Base-by-base conservation (phyloP, 1,140 invertebrate species). In the Eriosoma lanigerum region DNA sequence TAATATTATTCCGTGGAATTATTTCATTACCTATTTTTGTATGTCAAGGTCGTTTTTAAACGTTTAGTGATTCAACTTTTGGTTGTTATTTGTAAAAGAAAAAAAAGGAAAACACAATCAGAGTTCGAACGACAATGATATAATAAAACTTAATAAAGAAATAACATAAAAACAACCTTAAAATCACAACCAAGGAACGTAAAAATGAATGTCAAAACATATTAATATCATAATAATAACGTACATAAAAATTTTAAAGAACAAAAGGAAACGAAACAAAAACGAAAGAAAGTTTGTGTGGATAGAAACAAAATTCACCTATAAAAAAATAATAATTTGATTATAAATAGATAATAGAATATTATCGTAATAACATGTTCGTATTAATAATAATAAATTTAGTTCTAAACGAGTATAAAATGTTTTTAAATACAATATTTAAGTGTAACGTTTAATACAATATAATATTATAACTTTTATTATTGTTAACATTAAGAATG, bases 101-200 rank as follows among this genome's bases (percentile, higher is more conserved):
- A 38, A 3, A n/a, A n/a, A 8, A 38, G 8, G 8, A 38, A 38
- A 38, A 76, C 72, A 38, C 50, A 44, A 4, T 12, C 68, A 44
- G 1, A 78, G 56, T 48, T 78, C 46, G 54, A 78, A 78, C 75
- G 75, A 60, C 56, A 78, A 78, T 78, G 15, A 60, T 78, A 17
- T 78, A 78, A 62, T 78, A 78, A 78, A 78, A 78, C 75, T 78
- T 78, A 62, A 78, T 78, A 78, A 46, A 78, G 73, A 62, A 78
- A 78, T 62, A 78, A 78, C 56, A 48, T 60, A 60, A 78, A 60
- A 62, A 78, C 75, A 78, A 78, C 75, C 56, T 58, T 78, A 62
- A 60, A 78, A 60, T 78, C 75, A 78, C 75, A 78, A 78, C 75
- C 75, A 78, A 32, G 38, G 75, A 78, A 78, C 73, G 54, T 76